Evolutionary conservation across 1,140 invertebrate species (phyloP).

Genomic region (Babylonia areolata): DNA sequence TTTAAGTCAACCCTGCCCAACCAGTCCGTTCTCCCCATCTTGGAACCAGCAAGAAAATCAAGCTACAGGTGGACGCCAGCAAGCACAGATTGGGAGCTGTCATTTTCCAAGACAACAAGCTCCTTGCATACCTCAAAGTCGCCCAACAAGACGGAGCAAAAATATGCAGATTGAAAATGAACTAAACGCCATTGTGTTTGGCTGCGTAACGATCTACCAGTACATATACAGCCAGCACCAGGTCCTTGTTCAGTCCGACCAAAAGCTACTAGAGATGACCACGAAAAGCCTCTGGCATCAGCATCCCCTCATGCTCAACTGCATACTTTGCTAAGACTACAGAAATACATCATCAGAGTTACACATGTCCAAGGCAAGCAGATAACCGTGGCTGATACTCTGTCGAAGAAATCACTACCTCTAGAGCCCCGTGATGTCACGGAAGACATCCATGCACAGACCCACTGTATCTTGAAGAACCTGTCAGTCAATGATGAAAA

Average conservation of each 20-base stretch:
- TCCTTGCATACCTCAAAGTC: constrained; percentile 32
- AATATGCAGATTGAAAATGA: constrained; percentile 71
- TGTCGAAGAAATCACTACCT: constrained; percentile 35
- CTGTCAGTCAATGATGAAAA: constrained; percentile 23
- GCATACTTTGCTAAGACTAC: no score
- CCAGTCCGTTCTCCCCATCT: constrained; percentile 29
- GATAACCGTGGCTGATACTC: constrained; percentile 46
- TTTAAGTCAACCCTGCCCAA: constrained; percentile 38
- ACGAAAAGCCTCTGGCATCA: no score
- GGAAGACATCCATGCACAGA: constrained; percentile 8
- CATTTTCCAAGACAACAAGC: no score
- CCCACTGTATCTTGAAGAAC: constrained; percentile 8
- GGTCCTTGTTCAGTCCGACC: constrained; percentile 63
- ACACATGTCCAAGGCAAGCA: no score
- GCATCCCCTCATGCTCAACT: no score
- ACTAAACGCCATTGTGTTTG: no score
- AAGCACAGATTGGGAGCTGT: no score
- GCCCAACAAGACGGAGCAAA: constrained; percentile 64
- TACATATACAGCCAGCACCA: no score
- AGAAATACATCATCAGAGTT: no score
- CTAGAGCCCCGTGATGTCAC: background rate
- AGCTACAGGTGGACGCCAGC: no score
- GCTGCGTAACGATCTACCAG: no score
- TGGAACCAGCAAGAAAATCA: no score
- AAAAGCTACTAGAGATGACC: constrained; percentile 48